Conservation (phyloP, 2,113 vertebrate genomes). For the Cryptotis parvus region DNA sequence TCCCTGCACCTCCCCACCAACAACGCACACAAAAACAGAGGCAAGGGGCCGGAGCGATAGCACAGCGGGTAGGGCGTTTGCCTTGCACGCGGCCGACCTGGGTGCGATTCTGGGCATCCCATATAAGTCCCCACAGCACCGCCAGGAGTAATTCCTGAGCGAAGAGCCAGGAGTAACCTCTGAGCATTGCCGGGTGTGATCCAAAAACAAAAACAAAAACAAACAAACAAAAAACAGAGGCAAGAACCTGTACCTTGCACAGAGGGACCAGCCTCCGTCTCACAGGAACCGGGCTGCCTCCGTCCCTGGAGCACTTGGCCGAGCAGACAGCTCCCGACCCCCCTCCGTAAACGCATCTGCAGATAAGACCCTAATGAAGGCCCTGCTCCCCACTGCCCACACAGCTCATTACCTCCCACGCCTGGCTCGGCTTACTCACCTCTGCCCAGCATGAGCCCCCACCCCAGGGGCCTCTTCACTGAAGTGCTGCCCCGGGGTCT, state of each 20-base stretch:
- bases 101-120: too few relatives aligned
- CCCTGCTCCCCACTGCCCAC: conserved; percentile 22
- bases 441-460: not conserved
- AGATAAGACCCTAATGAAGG: conserved; percentile 76
- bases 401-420: conserved; percentile 63
- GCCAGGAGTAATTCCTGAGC: too few relatives aligned
- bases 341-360: conserved; percentile 35
- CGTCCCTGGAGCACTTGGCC: not conserved
- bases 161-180: too few relatives aligned
- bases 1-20: too few relatives aligned
- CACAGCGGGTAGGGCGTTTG: too few relatives aligned
- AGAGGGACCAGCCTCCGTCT: not conserved
- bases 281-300: not conserved
- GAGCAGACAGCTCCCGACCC: not conserved
- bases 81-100: too few relatives aligned
- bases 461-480: not conserved
- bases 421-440: conserved; percentile 55
- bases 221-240: not conserved
- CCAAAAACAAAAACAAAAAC: too few relatives aligned
- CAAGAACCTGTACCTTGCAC: conserved; percentile 1
- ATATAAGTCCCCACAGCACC: too few relatives aligned
- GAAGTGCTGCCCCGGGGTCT: not conserved
- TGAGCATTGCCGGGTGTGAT: too few relatives aligned
- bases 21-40: too few relatives aligned
- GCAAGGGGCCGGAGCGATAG: too few relatives aligned